Evolutionary conservation across 1,140 invertebrate species (phyloP), one percentile per base, ranked within the genome.

Genomic region (Arctopsyche grandis): DNA sequence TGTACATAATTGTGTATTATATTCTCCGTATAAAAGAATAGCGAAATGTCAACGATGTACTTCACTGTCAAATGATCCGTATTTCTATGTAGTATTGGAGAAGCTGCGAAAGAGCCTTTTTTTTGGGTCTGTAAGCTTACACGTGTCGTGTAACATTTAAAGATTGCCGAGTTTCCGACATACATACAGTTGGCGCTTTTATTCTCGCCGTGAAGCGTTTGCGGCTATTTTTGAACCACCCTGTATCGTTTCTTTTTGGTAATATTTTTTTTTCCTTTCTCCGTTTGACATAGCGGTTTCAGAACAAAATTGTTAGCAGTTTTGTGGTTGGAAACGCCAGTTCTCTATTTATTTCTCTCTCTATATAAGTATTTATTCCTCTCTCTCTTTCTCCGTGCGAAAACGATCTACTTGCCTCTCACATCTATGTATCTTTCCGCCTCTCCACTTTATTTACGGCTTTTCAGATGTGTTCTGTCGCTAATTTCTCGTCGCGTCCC

Each of bases 401-500:
- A 9, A 21, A 38, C 29, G 29, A 38, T 38, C 29, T 7, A 38
- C 29, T 38, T 38, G 1, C 7, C 29, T 38, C 29, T 38, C 29
- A 4, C 29, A 4, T 7, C 29, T 38, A n/a, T n/a, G n/a, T 14
- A n/a, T 52, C 48, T 3, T 19, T 52, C 48, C 48, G 48, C 12
- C 48, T 52, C 48, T 52, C 12, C 10, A 16, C 16, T 21, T 60
- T 60, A 60, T 60, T 60, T 60, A 60, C 19, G 56, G 56, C 16
- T 0, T 60, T 60, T 60, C 56, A 19, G 56, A 16, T 19, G 56
- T 19, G 21, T 60, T 60, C 16, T 19, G 56, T 19, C 56, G 56
- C 56, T 60, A 60, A 60, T 60, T 60, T 60, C 56, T 60, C 56
- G 56, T 60, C 21, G 56, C 21, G 56, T 60, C 16, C 21, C 56